Conservation (phyloP, 2,113 vertebrate genomes). For the Heterochromis multidens region DNA sequence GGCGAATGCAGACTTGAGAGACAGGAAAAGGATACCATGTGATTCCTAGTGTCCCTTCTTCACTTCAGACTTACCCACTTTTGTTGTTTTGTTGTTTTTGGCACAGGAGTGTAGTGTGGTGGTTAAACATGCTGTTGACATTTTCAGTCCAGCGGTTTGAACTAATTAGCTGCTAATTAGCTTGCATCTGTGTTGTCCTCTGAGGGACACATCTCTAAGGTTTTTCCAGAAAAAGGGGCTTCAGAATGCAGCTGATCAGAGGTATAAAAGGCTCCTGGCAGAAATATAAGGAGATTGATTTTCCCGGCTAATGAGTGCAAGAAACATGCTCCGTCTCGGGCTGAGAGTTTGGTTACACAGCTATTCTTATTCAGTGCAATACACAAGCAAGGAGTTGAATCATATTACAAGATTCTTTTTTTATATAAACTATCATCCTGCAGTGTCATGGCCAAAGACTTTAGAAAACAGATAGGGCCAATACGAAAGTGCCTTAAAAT, state of each 20-base stretch:
- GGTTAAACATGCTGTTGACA: constrained; percentile 48
- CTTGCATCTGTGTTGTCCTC: background rate
- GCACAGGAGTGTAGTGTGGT: background rate
- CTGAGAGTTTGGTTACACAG: background rate
- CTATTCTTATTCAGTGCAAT: background rate
- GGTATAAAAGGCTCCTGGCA: background rate
- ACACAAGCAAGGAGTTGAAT: background rate
- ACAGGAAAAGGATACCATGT: background rate
- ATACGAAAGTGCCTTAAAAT: background rate
- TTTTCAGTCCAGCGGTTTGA: constrained; percentile 22
- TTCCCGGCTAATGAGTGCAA: constrained; percentile 1
- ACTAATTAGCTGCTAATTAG: constrained; percentile 46
- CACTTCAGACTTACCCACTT: background rate
- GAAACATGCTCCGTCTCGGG: background rate
- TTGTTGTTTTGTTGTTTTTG: constrained; percentile 2
- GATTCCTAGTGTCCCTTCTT: background rate
- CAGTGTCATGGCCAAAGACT: background rate
- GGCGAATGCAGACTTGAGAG: background rate
- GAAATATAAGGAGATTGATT: constrained; percentile 10
- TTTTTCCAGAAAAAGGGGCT: background rate
- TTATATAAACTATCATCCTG: background rate
- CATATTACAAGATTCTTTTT: background rate
- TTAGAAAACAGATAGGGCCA: background rate
- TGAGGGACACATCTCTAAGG: constrained; percentile 1
- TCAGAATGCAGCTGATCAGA: constrained; percentile 16